Percentiles rank a stretch among this genome's conserved stretches.
These are phyloP conservation scores for Bombus turneri DNA, from an alignment of 1,140 invertebrate genomes.

Conservation along the genomic window DNA sequence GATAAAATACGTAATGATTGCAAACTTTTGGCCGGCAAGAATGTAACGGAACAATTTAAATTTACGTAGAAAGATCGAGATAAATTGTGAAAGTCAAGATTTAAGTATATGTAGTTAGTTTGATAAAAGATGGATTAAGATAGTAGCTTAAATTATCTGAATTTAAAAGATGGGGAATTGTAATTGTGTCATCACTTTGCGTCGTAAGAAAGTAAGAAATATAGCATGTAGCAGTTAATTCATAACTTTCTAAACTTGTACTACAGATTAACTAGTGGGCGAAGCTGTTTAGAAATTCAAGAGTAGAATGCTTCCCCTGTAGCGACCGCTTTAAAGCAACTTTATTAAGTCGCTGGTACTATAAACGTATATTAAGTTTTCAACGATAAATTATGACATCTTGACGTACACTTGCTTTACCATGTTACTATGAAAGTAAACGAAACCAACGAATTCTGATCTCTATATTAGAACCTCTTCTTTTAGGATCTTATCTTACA, in stretches of 20 bases:
- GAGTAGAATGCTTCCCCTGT: neutral
- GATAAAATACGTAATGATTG: too few relatives aligned
- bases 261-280: slow-evolving; percentile 6
- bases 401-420: neutral
- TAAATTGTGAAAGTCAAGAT: too few relatives aligned
- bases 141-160: too few relatives aligned
- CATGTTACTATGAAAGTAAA: neutral
- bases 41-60: too few relatives aligned
- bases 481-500: too few relatives aligned
- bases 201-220: neutral
- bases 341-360: slow-evolving; percentile 6
- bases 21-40: too few relatives aligned
- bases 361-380: slow-evolving; percentile 19
- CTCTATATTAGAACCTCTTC: too few relatives aligned
- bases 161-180: neutral
- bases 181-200: neutral
- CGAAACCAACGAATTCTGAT: neutral
- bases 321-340: neutral
- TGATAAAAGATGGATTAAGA: too few relatives aligned
- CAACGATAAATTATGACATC: slow-evolving; percentile 12
- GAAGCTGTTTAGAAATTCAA: slow-evolving; percentile 28
- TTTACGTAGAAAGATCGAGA: too few relatives aligned
- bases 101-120: too few relatives aligned
- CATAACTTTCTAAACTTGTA: slow-evolving; percentile 37
- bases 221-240: slow-evolving; percentile 28